Base-by-base conservation (phyloP, 2,113 vertebrate genomes). In the Pycnonotus jocosus region DNA sequence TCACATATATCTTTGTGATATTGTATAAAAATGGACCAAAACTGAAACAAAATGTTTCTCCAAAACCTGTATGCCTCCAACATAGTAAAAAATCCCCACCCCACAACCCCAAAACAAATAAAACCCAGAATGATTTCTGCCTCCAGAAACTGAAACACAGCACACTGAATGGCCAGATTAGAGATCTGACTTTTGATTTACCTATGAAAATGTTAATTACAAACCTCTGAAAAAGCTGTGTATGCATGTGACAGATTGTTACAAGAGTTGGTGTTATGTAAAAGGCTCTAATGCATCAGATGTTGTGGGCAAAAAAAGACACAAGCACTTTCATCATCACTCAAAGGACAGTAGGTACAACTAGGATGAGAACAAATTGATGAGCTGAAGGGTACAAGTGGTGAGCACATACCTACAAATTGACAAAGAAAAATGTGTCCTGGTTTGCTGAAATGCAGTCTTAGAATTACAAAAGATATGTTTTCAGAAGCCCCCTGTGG, bases 41-140 rank as follows among this genome's bases (percentile, higher is more conserved):
- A 30, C 9, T 20, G 31, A 84, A 68, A 37, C 1, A 40, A 64
- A 62, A 79, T 2, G 0, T 6, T 66, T 74, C 30, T 56, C 31
- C 31, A 66, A 24, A 76, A 3, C 3, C 22, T 0, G 0, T n/a
- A 16, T 13, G 2, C 44, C 68, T 87, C 48, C 17, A 64, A 12
- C 9, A 16, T 0, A 21, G 2, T 37, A 33, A 79, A 74, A 68
- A 50, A 47, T 4, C 1, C 3, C 2, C 47, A 56, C 7, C 12
- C 12, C 6, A 64, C 54, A 33, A 18, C 11, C 6, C 11, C 42
- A 4, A 42, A 85, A 56, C 12, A 35, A 57, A 85, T 66, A 60
- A 61, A 21, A 9, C 4, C 31, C 22, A 40, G 8, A 40, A 54
- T 17, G 1, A 21, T 58, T 74, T 86, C 47, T 80, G 12, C 38